Evolutionary conservation across 2,888 invertebrate genomes (phyloP).

Genomic region (Poecilus cupreus): DNA sequence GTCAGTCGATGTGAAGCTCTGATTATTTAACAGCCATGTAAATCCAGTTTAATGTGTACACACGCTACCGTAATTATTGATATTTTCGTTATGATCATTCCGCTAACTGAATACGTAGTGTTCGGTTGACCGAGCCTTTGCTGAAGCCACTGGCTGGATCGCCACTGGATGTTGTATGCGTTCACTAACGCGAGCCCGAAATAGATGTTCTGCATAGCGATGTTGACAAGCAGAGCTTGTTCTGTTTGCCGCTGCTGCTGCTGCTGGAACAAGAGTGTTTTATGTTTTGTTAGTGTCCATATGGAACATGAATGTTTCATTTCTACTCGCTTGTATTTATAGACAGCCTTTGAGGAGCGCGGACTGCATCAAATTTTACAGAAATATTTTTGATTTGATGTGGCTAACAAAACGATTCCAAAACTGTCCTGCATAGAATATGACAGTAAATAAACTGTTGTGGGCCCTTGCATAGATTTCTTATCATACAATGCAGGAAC

Average conservation of each 20-base stretch:
- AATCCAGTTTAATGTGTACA: slow-evolving; percentile 42
- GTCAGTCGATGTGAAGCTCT: slow-evolving; percentile 42
- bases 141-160: slow-evolving; percentile 3
- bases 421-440: no score
- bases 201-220: slow-evolving; percentile 13
- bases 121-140: slow-evolving; percentile 36
- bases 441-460: no score
- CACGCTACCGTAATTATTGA: slow-evolving; percentile 43
- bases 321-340: slow-evolving; percentile 22
- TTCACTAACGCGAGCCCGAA: background rate
- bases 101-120: slow-evolving; percentile 32
- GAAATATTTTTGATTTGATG: no score
- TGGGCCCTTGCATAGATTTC: no score
- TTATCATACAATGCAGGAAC: no score
- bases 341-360: slow-evolving; percentile 12
- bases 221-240: slow-evolving; percentile 1
- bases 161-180: background rate
- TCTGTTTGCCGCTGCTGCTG: background rate
- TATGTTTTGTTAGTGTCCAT: slow-evolving; percentile 16
- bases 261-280: slow-evolving; percentile 5
- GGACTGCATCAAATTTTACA: slow-evolving; percentile 6
- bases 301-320: slow-evolving; percentile 31
- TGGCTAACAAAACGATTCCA: no score
- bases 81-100: slow-evolving; percentile 55
- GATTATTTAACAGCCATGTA: slow-evolving; percentile 53